A percentile compares a stretch with the other conserved stretches of the same genome.
phyloP scores from a whole-genome alignment of 1,140 invertebrate genomes.

The Drosophila nigromelanica region DNA sequence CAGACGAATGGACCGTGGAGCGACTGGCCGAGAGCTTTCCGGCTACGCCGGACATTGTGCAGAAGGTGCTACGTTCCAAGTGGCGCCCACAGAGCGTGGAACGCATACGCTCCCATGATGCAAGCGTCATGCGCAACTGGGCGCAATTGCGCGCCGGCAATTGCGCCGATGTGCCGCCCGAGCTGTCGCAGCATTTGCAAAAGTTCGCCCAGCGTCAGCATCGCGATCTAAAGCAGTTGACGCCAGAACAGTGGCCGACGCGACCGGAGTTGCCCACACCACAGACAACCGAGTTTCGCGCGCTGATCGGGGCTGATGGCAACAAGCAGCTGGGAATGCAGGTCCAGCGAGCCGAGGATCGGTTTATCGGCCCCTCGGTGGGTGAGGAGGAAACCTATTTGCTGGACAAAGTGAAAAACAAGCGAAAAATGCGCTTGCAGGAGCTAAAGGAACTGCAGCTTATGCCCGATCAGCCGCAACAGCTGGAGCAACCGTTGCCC shows the following conservation, averaged over 20 bases:
- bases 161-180: constrained; percentile 83
- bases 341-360: constrained; percentile 9
- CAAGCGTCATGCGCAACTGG: constrained; percentile 88
- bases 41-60: constrained; percentile 86
- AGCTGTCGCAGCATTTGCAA: constrained; percentile 86
- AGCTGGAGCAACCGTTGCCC: constrained; percentile 10
- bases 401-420: constrained; percentile 66
- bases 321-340: constrained; percentile 3
- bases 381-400: constrained; percentile 79
- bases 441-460: constrained; percentile 57
- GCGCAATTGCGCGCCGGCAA: constrained; percentile 85
- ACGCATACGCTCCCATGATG: constrained; percentile 87
- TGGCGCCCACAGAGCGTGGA: constrained; percentile 86
- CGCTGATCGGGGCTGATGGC: constrained; percentile 76
- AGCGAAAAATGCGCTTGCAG: constrained; percentile 69
- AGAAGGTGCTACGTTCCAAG: constrained; percentile 86
- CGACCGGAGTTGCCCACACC: constrained; percentile 61
- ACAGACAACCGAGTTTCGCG: constrained; percentile 81
- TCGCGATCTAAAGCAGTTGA: constrained; percentile 52
- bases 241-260: constrained; percentile 52
- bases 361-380: neutral
- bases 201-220: constrained; percentile 85
- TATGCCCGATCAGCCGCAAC: neutral
- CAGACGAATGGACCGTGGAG: constrained; percentile 90
- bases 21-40: constrained; percentile 92